Percentiles rank a stretch among this genome's conserved stretches.
Conservation (phyloP, 2,888 invertebrate genomes). For the Serripes groenlandicus region DNA sequence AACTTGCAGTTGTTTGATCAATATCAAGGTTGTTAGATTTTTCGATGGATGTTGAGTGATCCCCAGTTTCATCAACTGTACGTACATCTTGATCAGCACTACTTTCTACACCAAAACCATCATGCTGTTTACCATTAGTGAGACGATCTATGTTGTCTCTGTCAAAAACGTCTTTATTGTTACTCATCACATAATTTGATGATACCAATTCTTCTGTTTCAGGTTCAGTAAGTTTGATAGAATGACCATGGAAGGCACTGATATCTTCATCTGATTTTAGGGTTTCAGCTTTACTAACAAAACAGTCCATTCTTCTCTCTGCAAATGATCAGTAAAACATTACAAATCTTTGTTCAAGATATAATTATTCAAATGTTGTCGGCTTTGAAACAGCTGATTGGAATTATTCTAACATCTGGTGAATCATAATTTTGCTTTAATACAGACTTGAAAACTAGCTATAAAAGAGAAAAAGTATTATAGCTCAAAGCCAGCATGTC, state of each 20-base stretch:
- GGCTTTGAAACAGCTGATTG: too few species aligned
- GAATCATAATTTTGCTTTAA: too few species aligned
- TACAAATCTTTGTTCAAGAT: too few species aligned
- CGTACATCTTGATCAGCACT: background rate
- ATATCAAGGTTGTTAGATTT: too few species aligned
- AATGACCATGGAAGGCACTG: background rate
- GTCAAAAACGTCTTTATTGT: background rate
- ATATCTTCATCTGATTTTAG: background rate
- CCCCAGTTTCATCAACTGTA: slow-evolving; percentile 32
- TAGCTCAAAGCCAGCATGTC: too few species aligned
- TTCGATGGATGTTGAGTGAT: too few species aligned
- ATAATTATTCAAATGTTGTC: too few species aligned
- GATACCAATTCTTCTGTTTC: background rate
- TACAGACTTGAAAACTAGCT: too few species aligned
- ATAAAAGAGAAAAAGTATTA: too few species aligned
- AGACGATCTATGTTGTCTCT: too few species aligned
- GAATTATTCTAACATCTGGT: too few species aligned
- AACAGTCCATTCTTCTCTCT: slow-evolving; percentile 22
- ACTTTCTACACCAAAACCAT: background rate
- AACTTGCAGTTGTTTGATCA: too few species aligned
- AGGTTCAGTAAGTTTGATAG: slow-evolving; percentile 1
- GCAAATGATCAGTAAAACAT: background rate
- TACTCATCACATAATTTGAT: background rate
- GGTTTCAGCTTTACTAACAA: background rate
- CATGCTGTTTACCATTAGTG: background rate